Conservation (phyloP, 2,888 invertebrate genomes). For the Leucophenga montana region DNA sequence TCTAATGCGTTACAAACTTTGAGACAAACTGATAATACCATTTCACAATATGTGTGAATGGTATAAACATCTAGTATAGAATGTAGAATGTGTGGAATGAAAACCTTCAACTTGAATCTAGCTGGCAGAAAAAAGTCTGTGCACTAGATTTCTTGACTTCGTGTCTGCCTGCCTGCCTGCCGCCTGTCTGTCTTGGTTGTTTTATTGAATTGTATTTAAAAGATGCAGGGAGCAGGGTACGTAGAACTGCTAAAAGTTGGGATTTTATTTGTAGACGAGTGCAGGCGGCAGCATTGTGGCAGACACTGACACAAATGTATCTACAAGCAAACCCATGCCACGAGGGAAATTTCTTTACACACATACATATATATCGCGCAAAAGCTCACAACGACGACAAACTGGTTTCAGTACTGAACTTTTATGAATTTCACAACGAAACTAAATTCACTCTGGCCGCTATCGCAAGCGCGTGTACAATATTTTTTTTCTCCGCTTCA, state of each 20-base stretch:
- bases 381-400: constrained; percentile 36
- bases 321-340: not conserved
- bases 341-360: constrained; percentile 18
- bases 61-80: too few species aligned
- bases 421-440: constrained; percentile 70
- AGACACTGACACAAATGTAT: not conserved
- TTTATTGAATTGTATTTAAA: not conserved
- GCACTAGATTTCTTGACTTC: constrained; percentile 18
- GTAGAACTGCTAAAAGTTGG: too few species aligned
- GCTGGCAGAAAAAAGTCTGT: not conserved
- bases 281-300: not conserved
- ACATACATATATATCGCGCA: constrained; percentile 27
- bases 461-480: constrained; percentile 4
- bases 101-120: constrained; percentile 19
- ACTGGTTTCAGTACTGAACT: constrained; percentile 51
- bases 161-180: too few species aligned
- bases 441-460: constrained; percentile 54
- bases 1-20: too few species aligned
- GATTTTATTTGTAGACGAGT: not conserved
- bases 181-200: not conserved
- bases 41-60: too few species aligned
- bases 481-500: not conserved
- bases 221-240: not conserved
- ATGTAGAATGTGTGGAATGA: too few species aligned
- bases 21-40: too few species aligned